Evolutionary conservation across 2,113 vertebrate species (phyloP).

Genomic region (Corythoichthys haematopterus): DNA sequence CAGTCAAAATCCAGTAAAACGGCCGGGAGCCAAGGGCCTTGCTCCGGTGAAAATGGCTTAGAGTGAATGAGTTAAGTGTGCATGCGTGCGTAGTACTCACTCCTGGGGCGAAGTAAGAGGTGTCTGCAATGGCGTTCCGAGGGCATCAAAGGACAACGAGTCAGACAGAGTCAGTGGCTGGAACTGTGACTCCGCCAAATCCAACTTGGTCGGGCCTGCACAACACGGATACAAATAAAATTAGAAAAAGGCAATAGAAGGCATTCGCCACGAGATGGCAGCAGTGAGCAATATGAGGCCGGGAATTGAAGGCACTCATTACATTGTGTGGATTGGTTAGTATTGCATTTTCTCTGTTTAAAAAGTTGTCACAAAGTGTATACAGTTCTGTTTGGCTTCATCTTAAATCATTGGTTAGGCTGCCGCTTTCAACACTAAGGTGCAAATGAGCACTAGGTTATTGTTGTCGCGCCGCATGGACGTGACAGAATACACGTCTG

Average conservation of each 20-base stretch:
- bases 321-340: too few relatives aligned
- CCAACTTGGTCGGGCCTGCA: slow-evolving; percentile 66
- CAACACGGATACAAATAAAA: neutral
- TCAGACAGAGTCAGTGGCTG: slow-evolving; percentile 63
- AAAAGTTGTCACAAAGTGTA: too few relatives aligned
- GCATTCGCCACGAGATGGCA: too few relatives aligned
- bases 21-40: too few relatives aligned
- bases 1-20: too few relatives aligned
- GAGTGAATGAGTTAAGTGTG: neutral
- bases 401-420: too few relatives aligned
- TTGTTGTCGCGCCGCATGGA: neutral
- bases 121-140: slow-evolving; percentile 51
- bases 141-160: slow-evolving; percentile 62
- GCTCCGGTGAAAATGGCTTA: too few relatives aligned
- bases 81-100: slow-evolving; percentile 42
- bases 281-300: too few relatives aligned
- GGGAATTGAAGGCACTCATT: too few relatives aligned
- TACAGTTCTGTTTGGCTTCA: neutral
- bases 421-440: neutral
- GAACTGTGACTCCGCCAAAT: slow-evolving; percentile 67
- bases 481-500: slow-evolving; percentile 14
- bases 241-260: neutral
- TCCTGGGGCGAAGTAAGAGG: slow-evolving; percentile 68
- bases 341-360: too few relatives aligned
- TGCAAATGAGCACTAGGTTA: neutral